Base-by-base conservation (phyloP, 2,888 invertebrate genomes). In the Crossocerus cetratus region DNA sequence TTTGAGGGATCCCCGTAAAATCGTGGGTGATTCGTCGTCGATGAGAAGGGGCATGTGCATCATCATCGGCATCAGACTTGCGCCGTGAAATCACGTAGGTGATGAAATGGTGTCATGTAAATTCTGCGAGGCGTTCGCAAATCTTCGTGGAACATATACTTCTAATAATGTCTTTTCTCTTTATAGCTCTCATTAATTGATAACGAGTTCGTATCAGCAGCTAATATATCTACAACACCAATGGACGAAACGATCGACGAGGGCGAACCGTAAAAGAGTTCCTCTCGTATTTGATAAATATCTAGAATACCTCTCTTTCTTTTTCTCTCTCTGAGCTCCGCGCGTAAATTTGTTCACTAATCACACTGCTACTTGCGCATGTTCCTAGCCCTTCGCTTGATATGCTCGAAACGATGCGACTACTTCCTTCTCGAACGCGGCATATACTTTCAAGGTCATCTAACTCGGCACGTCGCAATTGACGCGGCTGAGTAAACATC, bases 181-280 rank as follows among this genome's bases (percentile, higher is more conserved):
- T 69, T 66, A 68, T 49, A 66, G 43, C 66, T 72, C 65, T 65
- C 54, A 57, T 54, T 66, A 54, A 22, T 42, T 65, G 69, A 49
- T 65, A 73, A 76, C 71, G 71, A 71, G 69, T 60, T 57, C 18
- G 23, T 53, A 65, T 71, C 63, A 80, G 69, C 68, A 68, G 65
- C 68, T 82, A 16, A 49, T 16, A 82, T 16, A 69, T 69, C 83
- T 76, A 83, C 65, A 60, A 81, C 81, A 82, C 77, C 77, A 66
- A 81, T 81, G 81, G 81, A 81, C 83, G 83, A 81, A 80, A 81
- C 81, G 69, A 76, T 72, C 80, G 77, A 72, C 75, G 75, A 69
- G 72, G 23, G 68, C 64, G 67, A 66, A 32, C 67, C 54, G 58
- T 60, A 53, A n/a, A 20, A 21, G 13, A 43, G 59, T 44, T 56